phyloP scores from a whole-genome alignment of 1,140 invertebrate genomes.

The Nasonia giraulti region DNA sequence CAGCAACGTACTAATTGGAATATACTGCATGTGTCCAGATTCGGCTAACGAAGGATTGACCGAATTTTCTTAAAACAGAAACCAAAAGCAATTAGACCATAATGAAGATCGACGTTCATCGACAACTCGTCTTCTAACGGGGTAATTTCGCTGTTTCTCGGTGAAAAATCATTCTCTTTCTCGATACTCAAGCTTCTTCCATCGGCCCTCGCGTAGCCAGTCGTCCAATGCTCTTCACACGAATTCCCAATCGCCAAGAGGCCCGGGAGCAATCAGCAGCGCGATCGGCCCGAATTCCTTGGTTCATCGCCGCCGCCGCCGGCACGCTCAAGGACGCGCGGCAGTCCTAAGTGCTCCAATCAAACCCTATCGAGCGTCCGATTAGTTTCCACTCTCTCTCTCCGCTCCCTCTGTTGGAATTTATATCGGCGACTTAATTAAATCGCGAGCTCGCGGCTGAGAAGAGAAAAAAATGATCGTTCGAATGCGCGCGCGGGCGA shows the following conservation, averaged over 20 bases:
- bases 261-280: neutral
- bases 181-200: neutral
- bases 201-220: neutral
- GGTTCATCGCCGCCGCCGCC: conserved; percentile 23
- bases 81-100: too few species aligned
- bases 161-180: neutral
- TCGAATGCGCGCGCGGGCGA: neutral
- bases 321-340: conserved; percentile 19
- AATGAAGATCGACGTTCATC: neutral
- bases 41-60: too few species aligned
- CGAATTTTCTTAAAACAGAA: too few species aligned
- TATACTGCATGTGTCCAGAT: neutral
- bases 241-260: neutral
- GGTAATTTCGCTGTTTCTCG: neutral
- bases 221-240: neutral
- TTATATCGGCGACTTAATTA: conserved; percentile 47
- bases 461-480: neutral
- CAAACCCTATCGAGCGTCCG: conserved; percentile 40
- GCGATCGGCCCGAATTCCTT: conserved; percentile 38
- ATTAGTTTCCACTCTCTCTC: conserved; percentile 33
- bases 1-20: neutral
- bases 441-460: conserved; percentile 14
- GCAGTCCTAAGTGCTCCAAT: conserved; percentile 42
- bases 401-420: conserved; percentile 16
- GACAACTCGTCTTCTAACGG: neutral